Base-by-base conservation (phyloP, 2,797 vertebrate species). In the Pseudochromis fuscus region DNA sequence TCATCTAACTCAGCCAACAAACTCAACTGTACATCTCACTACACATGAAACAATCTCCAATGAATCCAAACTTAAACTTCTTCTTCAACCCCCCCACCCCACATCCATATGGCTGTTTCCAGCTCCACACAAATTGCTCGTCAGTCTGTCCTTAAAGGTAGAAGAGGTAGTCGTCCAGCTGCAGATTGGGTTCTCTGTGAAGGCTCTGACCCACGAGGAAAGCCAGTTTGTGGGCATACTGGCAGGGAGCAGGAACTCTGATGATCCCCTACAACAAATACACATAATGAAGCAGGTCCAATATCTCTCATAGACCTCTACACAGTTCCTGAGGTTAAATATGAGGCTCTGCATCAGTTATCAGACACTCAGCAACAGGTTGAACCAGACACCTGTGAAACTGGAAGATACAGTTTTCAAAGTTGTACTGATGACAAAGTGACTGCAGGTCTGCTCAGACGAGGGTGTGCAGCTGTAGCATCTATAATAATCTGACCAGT, bases 151-250 rank as follows among this genome's bases (percentile, higher is more conserved):
- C 33, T 82, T 31, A 98, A 25, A 98, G 92, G 79, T 99, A 98
- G 82, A 95, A 98, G 0, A 99, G 94, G 24, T 90, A 91, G 75
- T 96, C 92, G 16, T 96, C 95, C 23, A 98, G 95, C 0, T 92
- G 62, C 30, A 93, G 1, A 65, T 83, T 93, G 1, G 96, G 97
- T 68, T 97, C 95, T 50, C 56, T 92, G 93, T 98, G 97, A 82
- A 99, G 94, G 59, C 95, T 98, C 88, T 99, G 95, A 28, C 97
- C 98, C 0, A 99, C 96, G 0, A 98, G 94, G 90, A 98, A 98
- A 19, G 97, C 97, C 91, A 99, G 56, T 76, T 99, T 99, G 87
- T 99, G 98, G 3, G 97, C 98, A 0, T 99, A 99, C 56, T 97
- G 96, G 87, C 98, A 99, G 2, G 98, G 98, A 11, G 97, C 98